Percentiles rank a stretch among this genome's conserved stretches.
phyloP scores from a whole-genome alignment of 2,888 invertebrate genomes.

The Halocaridina rubra region DNA sequence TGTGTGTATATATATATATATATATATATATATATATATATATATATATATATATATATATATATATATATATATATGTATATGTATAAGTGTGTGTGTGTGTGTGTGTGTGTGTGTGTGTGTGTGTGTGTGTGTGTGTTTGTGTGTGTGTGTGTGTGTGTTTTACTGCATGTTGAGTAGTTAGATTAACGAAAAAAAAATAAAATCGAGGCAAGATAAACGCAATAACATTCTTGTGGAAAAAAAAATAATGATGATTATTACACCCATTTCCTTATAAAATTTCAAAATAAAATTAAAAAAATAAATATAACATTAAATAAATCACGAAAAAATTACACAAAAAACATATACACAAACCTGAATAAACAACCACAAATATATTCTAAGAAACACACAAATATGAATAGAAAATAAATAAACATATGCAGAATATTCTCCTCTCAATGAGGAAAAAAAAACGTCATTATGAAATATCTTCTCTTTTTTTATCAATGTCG shows the following conservation, averaged over 20 bases:
- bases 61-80: slow-evolving; percentile 14
- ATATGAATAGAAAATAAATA: no score
- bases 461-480: no score
- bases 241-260: neutral
- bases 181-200: neutral
- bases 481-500: no score
- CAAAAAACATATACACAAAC: no score
- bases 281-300: neutral
- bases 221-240: neutral
- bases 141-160: neutral
- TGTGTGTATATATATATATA: neutral
- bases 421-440: no score
- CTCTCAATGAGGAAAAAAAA: no score
- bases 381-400: no score
- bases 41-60: slow-evolving; percentile 10
- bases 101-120: neutral
- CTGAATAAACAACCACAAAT: no score
- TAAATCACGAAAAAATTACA: neutral
- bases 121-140: neutral
- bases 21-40: neutral
- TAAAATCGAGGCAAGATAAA: neutral
- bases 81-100: neutral
- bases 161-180: neutral
- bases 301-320: neutral
- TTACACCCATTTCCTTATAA: no score